phyloP scores from a whole-genome alignment of 2,888 invertebrate genomes.

The Disparrhopalites patrizii region DNA sequence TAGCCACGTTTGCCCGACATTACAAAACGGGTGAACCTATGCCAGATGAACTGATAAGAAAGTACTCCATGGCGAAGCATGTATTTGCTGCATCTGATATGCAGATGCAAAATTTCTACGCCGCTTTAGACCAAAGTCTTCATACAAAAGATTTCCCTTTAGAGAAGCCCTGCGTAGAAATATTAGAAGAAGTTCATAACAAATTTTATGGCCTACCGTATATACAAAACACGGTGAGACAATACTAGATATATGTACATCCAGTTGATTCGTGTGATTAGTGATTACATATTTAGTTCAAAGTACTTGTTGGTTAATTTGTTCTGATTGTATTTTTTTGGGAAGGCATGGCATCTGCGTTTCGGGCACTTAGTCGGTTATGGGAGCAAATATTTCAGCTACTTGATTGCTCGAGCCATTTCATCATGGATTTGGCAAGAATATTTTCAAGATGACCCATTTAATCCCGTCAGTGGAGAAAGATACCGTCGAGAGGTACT shows the following conservation, averaged over 20 bases:
- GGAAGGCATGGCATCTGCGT: conserved; percentile 85
- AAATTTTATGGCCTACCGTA: conserved; percentile 83
- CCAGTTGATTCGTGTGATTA: neutral
- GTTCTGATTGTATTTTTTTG: conserved; percentile 33
- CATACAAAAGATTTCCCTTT: conserved; percentile 63
- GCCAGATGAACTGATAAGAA: conserved; percentile 71
- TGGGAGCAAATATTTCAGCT: conserved; percentile 98
- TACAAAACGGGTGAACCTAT: conserved; percentile 82
- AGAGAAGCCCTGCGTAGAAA: conserved; percentile 62
- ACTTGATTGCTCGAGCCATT: conserved; percentile 87
- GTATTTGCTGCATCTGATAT: conserved; percentile 85
- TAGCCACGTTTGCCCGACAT: conserved; percentile 82
- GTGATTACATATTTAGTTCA: neutral
- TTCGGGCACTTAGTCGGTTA: conserved; percentile 97
- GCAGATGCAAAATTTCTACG: conserved; percentile 86
- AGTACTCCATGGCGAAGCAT: conserved; percentile 78
- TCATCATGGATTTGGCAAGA: conserved; percentile 90
- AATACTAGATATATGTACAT: neutral
- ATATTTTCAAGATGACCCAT: conserved; percentile 74
- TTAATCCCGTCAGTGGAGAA: conserved; percentile 72
- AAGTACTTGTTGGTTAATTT: neutral
- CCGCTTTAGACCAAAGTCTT: conserved; percentile 84
- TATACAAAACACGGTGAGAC: conserved; percentile 72
- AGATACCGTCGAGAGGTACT: conserved; percentile 71
- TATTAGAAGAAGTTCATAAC: conserved; percentile 70